A percentile compares a stretch with the other conserved stretches of the same genome.
These are phyloP conservation scores for Geodia barretti DNA, from an alignment of 37 sponge, comb jelly and placozoan species.

Conservation along the genomic window DNA sequence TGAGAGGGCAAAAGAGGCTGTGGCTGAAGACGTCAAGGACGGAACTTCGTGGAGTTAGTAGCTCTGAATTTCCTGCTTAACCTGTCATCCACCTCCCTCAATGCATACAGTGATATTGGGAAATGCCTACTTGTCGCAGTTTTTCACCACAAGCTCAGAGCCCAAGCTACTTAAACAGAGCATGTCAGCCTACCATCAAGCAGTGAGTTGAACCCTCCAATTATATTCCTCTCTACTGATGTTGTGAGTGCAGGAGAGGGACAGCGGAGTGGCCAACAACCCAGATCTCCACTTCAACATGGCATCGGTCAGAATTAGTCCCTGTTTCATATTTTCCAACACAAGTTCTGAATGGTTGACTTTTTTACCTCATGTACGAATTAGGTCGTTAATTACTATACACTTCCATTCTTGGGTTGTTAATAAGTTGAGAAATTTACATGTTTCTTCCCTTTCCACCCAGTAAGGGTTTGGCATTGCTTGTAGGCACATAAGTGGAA, in stretches of 20 bases:
- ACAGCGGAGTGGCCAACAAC: constrained; percentile 38
- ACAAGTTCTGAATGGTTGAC: background rate
- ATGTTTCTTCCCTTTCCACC: no score
- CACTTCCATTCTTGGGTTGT: no score
- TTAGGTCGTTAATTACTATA: background rate
- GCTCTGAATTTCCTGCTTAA: background rate
- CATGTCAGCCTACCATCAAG: constrained; percentile 66
- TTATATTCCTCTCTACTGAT: background rate
- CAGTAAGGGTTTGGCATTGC: no score
- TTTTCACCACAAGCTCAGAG: constrained; percentile 57
- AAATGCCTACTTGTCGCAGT: constrained; percentile 80
- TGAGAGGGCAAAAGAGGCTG: constrained; percentile 80
- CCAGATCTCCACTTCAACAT: constrained; percentile 85
- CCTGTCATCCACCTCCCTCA: background rate
- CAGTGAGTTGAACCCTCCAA: constrained; percentile 33
- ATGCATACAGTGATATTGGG: constrained; percentile 68
- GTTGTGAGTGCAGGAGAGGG: constrained; percentile 64
- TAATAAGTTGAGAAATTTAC: no score
- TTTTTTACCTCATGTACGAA: constrained; percentile 23
- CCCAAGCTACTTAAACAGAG: constrained; percentile 53
- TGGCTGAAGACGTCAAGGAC: constrained; percentile 75
- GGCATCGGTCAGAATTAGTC: constrained; percentile 58
- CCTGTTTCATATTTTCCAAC: background rate
- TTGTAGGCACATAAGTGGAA: no score
- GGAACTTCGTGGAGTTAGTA: constrained; percentile 86